Conservation (phyloP, 2,113 vertebrate genomes). For the Meleagris gallopavo region DNA sequence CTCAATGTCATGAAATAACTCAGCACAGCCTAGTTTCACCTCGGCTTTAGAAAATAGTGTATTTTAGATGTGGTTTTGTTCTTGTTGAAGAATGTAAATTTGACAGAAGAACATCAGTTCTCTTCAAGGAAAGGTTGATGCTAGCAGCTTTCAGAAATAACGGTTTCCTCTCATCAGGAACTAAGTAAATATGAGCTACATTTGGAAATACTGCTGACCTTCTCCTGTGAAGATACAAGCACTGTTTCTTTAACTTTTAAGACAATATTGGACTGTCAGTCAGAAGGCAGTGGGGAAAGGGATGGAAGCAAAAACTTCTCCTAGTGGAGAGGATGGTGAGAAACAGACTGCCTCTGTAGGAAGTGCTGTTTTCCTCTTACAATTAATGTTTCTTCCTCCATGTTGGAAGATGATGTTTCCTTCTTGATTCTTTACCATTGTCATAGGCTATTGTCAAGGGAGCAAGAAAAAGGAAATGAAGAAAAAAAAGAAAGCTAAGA, state of each 20-base stretch:
- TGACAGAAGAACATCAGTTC: not conserved
- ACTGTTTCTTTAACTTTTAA: not conserved
- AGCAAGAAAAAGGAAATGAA: not conserved
- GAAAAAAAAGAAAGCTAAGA: not conserved
- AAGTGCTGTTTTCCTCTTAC: not conserved
- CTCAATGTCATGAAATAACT: constrained; percentile 7
- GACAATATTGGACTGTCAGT: not conserved
- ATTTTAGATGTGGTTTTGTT: constrained; percentile 47
- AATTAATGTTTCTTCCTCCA: not conserved
- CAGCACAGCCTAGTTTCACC: not conserved
- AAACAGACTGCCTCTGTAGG: not conserved
- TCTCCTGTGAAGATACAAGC: not conserved
- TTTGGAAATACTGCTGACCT: not conserved
- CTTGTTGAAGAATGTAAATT: constrained; percentile 28
- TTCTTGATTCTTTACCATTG: not conserved
- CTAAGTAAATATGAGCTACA: not conserved
- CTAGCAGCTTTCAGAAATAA: not conserved
- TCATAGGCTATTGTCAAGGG: not conserved
- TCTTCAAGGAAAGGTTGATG: constrained; percentile 3
- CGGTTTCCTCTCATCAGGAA: not conserved
- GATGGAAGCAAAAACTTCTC: not conserved
- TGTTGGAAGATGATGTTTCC: not conserved
- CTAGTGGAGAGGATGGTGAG: not conserved
- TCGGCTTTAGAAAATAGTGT: constrained; percentile 1
- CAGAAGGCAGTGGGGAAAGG: not conserved